phyloP scores from a whole-genome alignment of 1,140 invertebrate species.

The Hyposmocoma kahamanoa region DNA sequence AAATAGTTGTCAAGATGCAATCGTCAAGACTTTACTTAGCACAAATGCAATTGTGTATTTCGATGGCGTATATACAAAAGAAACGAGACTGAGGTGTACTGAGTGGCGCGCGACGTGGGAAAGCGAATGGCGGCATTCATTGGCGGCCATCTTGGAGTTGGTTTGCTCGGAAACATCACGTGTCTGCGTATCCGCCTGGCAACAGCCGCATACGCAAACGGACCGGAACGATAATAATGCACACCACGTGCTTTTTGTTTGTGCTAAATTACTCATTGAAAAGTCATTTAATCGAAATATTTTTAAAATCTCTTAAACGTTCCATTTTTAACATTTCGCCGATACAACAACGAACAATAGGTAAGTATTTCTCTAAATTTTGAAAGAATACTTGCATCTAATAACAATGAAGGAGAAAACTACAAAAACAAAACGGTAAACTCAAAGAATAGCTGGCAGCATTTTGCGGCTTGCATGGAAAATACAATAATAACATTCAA shows the following conservation, averaged over 20 bases:
- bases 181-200: slow-evolving; percentile 60
- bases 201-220: slow-evolving; percentile 59
- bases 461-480: not conserved
- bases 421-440: not conserved
- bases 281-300: too few species aligned
- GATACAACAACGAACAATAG: too few species aligned
- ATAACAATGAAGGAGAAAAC: not conserved
- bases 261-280: too few species aligned
- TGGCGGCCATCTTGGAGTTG: slow-evolving; percentile 63
- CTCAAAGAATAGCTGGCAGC: not conserved
- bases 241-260: slow-evolving; percentile 64
- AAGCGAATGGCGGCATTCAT: slow-evolving; percentile 68
- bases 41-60: slow-evolving; percentile 45
- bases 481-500: slow-evolving; percentile 1
- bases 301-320: too few species aligned
- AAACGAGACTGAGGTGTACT: slow-evolving; percentile 62
- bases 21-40: slow-evolving; percentile 25
- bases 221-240: slow-evolving; percentile 65
- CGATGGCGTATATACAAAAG: slow-evolving; percentile 54
- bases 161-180: slow-evolving; percentile 59
- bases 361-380: too few species aligned
- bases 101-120: slow-evolving; percentile 65
- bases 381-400: too few species aligned
- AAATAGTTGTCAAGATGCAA: slow-evolving; percentile 19
- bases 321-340: too few species aligned